A percentile compares a stretch with the other conserved stretches of the same genome.
phyloP scores from a whole-genome alignment of 2,797 vertebrate species.

The Sebastes melanostomus region DNA sequence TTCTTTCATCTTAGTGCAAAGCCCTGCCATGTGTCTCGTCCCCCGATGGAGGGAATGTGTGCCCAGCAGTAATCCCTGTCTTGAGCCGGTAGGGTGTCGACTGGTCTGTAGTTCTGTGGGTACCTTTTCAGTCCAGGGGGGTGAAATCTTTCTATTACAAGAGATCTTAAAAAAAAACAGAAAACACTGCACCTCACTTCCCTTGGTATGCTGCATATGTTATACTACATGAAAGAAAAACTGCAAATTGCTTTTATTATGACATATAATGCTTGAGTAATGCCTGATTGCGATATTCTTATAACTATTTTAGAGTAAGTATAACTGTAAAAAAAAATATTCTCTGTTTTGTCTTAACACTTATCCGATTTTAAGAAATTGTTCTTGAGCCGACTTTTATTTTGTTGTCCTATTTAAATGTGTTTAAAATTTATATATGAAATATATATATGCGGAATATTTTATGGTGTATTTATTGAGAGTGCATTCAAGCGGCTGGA shows the following conservation, averaged over 20 bases:
- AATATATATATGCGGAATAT: slow-evolving; percentile 84
- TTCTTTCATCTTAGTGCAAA: slow-evolving; percentile 57
- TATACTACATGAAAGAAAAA: slow-evolving; percentile 85
- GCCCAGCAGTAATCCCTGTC: slow-evolving; percentile 43
- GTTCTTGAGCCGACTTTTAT: slow-evolving; percentile 86
- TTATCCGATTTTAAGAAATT: slow-evolving; percentile 80
- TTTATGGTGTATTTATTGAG: slow-evolving; percentile 88
- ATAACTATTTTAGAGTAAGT: slow-evolving; percentile 85
- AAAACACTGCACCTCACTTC: slow-evolving; percentile 92
- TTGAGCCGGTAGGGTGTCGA: slow-evolving; percentile 51
- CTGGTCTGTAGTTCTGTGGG: slow-evolving; percentile 76
- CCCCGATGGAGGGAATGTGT: slow-evolving; percentile 39
- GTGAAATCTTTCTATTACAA: slow-evolving; percentile 75
- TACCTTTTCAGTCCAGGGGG: slow-evolving; percentile 78
- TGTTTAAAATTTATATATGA: slow-evolving; percentile 76
- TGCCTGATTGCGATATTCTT: slow-evolving; percentile 87
- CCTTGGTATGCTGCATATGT: slow-evolving; percentile 94
- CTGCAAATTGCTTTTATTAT: slow-evolving; percentile 87
- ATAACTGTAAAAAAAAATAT: slow-evolving; percentile 77
- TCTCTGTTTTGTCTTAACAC: slow-evolving; percentile 83
- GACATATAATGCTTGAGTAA: slow-evolving; percentile 87
- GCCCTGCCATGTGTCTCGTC: slow-evolving; percentile 57
- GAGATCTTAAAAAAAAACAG: slow-evolving; percentile 69
- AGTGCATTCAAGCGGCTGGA: slow-evolving; percentile 77
- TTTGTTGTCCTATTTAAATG: slow-evolving; percentile 90